These are phyloP conservation scores for Spatulosminthurus flaviceps DNA, from an alignment of 2,888 invertebrate species.

Conservation along the genomic window DNA sequence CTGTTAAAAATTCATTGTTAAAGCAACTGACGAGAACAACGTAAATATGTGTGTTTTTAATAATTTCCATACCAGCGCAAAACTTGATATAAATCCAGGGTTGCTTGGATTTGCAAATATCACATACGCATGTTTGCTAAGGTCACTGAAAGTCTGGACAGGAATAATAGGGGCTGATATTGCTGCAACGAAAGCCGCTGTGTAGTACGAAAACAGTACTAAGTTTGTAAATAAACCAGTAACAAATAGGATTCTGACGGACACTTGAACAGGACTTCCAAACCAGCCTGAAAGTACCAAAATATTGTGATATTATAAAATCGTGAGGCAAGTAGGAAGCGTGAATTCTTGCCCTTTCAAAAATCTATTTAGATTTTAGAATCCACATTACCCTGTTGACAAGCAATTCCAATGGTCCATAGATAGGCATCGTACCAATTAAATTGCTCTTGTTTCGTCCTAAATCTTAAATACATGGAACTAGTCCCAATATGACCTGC, in stretches of 20 bases:
- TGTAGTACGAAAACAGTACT: slow-evolving; percentile 31
- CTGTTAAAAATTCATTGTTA: no score
- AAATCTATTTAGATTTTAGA: no score
- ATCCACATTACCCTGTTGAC: slow-evolving; percentile 35
- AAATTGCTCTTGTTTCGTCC: not conserved
- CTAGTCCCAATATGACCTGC: not conserved
- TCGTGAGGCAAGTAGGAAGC: no score
- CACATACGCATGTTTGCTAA: slow-evolving; percentile 8
- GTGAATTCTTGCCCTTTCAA: no score
- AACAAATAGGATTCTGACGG: slow-evolving; percentile 28
- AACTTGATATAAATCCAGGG: slow-evolving; percentile 11
- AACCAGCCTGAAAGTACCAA: slow-evolving; percentile 32
- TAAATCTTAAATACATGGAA: not conserved
- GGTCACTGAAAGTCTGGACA: slow-evolving; percentile 11
- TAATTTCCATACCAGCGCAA: slow-evolving; percentile 22
- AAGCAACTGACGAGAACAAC: no score
- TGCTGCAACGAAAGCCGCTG: slow-evolving; percentile 38
- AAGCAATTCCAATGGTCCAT: slow-evolving; percentile 33
- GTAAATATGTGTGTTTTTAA: no score
- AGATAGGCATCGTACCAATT: slow-evolving; percentile 18
- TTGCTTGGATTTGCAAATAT: slow-evolving; percentile 30
- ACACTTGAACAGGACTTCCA: slow-evolving; percentile 2
- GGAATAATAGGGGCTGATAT: slow-evolving; percentile 35
- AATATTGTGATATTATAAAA: not conserved
- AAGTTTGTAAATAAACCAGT: not conserved